Evolutionary conservation across 1,140 invertebrate species (phyloP), one percentile per base, ranked within the genome.

Genomic region (Limonius californicus): DNA sequence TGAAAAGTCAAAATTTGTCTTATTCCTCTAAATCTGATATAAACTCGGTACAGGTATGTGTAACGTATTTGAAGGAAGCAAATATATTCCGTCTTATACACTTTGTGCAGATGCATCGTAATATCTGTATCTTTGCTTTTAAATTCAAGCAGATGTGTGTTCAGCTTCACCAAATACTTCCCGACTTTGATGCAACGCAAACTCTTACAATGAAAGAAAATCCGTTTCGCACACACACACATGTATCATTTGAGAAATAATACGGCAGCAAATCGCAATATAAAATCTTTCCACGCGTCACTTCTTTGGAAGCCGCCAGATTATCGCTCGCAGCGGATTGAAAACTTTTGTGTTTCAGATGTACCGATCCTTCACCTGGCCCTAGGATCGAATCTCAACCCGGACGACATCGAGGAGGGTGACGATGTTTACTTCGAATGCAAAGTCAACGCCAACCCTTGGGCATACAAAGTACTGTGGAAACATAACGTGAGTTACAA

Each of bases 351-450:
- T 64, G 20, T 76, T 82, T 62, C 82, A 93, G 90, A 89, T 81
- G 76, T 89, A 45, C 90, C 91, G 23, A 85, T 85, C 42, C 77
- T 91, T 58, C 83, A 83, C 57, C 82, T 94, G 64, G 83, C 87
- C 47, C 79, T 93, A 20, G 91, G 91, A 20, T 85, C 86, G n/a
- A 91, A 88, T 74, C 83, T 94, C 77, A 92, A 92, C 81, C 89
- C 90, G 0, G 85, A 89, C 67, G 89, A 92, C 76, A 94, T 95
- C 66, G 89, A 91, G 75, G 91, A 94, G 79, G 90, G 89, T 42
- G 89, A 93, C 72, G 91, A 94, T 78, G 91, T 94, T 56, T 94
- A 94, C 75, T 93, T 94, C 74, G 90, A 91, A 77, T 95, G 92
- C 78, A 87, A 89, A 74, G 88, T 94, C 61, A 84, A 87, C 72